These are phyloP conservation scores for Sphaerolaimus hirsutus DNA, from an alignment of 2,888 invertebrate species.

Conservation along the genomic window DNA sequence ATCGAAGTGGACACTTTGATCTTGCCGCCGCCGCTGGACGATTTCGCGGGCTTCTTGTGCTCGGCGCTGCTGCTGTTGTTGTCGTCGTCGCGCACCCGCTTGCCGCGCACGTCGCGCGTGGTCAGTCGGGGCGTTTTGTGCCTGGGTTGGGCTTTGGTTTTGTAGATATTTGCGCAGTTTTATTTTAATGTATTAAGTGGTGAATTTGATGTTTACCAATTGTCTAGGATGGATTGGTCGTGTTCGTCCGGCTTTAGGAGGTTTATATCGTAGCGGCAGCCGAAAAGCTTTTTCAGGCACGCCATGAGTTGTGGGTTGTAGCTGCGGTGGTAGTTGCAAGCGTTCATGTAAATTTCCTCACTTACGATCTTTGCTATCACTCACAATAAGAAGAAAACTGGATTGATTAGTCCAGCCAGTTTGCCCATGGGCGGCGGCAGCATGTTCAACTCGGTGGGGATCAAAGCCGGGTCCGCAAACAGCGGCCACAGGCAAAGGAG, in stretches of 20 bases:
- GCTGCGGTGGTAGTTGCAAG: neutral
- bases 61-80: too few species aligned
- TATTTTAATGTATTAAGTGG: too few species aligned
- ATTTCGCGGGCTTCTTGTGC: too few species aligned
- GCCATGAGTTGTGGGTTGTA: constrained; percentile 2
- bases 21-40: too few species aligned
- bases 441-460: constrained; percentile 18
- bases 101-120: too few species aligned
- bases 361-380: neutral
- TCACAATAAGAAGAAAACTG: constrained; percentile 15
- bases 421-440: constrained; percentile 23
- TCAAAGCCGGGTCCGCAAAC: constrained; percentile 12
- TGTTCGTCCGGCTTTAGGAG: neutral
- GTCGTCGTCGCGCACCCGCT: too few species aligned
- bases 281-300: neutral
- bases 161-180: too few species aligned
- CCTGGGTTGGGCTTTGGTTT: too few species aligned
- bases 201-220: too few species aligned
- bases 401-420: constrained; percentile 18
- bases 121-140: too few species aligned
- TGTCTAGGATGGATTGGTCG: neutral
- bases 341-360: neutral
- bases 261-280: neutral
- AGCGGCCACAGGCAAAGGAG: constrained; percentile 21
- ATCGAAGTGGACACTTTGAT: too few species aligned